Percentiles rank a stretch among this genome's conserved stretches.
Conservation (phyloP, 2,797 vertebrate genomes). For the Tokudaia muenninki region DNA sequence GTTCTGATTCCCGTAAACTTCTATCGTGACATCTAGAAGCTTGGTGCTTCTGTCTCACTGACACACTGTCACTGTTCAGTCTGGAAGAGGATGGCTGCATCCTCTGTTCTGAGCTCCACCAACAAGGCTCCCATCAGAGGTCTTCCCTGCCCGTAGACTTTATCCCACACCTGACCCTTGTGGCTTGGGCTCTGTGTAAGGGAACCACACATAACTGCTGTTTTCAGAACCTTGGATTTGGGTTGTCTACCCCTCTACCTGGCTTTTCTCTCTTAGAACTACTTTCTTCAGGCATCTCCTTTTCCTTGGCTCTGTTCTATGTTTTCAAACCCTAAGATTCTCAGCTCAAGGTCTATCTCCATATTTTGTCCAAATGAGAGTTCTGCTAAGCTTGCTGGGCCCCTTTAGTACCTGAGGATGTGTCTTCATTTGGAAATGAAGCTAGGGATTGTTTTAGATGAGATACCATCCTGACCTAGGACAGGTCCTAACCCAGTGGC, state of each 20-base stretch:
- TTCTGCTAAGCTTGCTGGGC: background rate
- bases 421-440: conserved; percentile 24
- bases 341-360: background rate
- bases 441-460: background rate
- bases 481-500: background rate
- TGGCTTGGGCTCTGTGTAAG: background rate
- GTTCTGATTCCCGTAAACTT: background rate
- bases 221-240: background rate
- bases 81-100: background rate
- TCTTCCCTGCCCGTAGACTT: no score
- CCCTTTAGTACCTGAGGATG: background rate
- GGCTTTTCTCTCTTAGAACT: background rate
- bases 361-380: background rate
- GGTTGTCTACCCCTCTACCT: background rate
- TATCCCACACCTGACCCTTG: background rate
- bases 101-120: background rate
- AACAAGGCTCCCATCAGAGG: background rate
- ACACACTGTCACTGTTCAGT: background rate
- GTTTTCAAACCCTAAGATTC: background rate
- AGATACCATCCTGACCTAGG: background rate
- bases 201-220: no score
- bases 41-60: background rate
- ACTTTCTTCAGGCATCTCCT: background rate
- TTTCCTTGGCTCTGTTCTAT: background rate
- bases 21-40: background rate